A percentile compares a stretch with the other conserved stretches of the same genome.
These are phyloP conservation scores for Dastarcus helophoroides DNA, from an alignment of 2,888 invertebrate species.

Conservation along the genomic window DNA sequence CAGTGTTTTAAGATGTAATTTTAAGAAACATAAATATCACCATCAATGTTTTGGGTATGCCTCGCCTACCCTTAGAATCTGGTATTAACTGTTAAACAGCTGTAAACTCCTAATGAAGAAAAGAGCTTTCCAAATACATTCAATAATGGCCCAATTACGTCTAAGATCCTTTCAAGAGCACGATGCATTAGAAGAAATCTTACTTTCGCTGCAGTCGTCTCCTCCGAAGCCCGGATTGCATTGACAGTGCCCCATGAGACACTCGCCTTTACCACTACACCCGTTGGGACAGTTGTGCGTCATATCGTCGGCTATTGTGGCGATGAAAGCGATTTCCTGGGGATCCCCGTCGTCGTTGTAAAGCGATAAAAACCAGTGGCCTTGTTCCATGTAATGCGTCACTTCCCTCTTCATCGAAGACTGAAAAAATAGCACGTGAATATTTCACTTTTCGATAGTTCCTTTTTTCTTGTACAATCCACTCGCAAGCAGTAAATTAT, in stretches of 20 bases:
- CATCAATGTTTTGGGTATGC: too few species aligned
- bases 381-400: slow-evolving; percentile 90
- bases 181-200: too few species aligned
- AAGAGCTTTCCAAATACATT: too few species aligned
- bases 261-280: slow-evolving; percentile 94
- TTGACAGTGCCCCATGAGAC: slow-evolving; percentile 87
- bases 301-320: slow-evolving; percentile 80
- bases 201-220: slow-evolving; percentile 92
- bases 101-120: too few species aligned
- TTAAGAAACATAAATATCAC: too few species aligned
- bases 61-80: too few species aligned
- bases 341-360: slow-evolving; percentile 93
- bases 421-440: slow-evolving; percentile 40
- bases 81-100: too few species aligned
- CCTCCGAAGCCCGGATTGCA: slow-evolving; percentile 96
- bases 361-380: slow-evolving; percentile 91
- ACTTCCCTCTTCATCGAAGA: slow-evolving; percentile 84
- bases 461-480: too few species aligned
- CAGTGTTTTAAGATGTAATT: too few species aligned
- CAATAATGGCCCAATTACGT: too few species aligned
- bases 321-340: slow-evolving; percentile 76
- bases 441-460: too few species aligned
- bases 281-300: slow-evolving; percentile 92
- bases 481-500: slow-evolving; percentile 1
- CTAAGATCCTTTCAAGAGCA: too few species aligned